Conservation (phyloP, 2,888 invertebrate genomes). For the Acronicta psi region DNA sequence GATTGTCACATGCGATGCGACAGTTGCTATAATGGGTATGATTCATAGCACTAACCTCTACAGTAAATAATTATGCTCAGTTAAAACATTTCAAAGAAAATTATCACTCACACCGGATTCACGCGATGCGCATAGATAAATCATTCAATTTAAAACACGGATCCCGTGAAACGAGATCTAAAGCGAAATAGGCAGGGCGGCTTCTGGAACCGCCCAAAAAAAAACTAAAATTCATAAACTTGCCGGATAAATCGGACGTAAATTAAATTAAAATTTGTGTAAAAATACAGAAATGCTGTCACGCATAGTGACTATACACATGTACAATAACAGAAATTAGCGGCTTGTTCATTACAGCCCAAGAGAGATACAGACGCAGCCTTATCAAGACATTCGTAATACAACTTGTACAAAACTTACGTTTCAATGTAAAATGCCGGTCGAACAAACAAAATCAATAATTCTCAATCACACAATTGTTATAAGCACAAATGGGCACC, state of each 20-base stretch:
- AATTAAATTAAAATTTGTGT: conserved; percentile 15
- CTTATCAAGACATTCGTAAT: conserved; percentile 51
- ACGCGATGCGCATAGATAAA: conserved; percentile 21
- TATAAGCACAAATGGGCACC: conserved; percentile 53
- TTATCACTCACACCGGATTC: conserved; percentile 20
- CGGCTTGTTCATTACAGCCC: conserved; percentile 74
- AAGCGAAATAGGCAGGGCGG: conserved; percentile 18
- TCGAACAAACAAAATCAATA: conserved; percentile 49
- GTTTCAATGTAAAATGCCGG: conserved; percentile 45
- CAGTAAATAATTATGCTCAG: conserved; percentile 1
- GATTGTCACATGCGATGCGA: conserved; percentile 42
- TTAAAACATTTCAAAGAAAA: conserved; percentile 9
- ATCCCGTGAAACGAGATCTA: conserved; percentile 11
- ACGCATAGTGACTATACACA: conserved; percentile 6
- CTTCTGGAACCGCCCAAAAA: conserved; percentile 56
- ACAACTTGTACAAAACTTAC: conserved; percentile 60
- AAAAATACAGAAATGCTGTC: conserved; percentile 10
- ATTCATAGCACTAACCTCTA: conserved; percentile 45
- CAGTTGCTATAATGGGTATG: conserved; percentile 17
- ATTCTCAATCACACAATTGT: conserved; percentile 44
- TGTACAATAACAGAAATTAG: conserved; percentile 68
- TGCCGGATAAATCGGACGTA: conserved; percentile 2
- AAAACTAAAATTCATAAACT: conserved; percentile 16
- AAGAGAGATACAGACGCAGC: conserved; percentile 43
- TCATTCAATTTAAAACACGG: conserved; percentile 3